Evolutionary conservation across 2,797 vertebrate genomes (phyloP), one percentile per base, ranked within the genome.

Genomic region (Aeoliscus strigatus): DNA sequence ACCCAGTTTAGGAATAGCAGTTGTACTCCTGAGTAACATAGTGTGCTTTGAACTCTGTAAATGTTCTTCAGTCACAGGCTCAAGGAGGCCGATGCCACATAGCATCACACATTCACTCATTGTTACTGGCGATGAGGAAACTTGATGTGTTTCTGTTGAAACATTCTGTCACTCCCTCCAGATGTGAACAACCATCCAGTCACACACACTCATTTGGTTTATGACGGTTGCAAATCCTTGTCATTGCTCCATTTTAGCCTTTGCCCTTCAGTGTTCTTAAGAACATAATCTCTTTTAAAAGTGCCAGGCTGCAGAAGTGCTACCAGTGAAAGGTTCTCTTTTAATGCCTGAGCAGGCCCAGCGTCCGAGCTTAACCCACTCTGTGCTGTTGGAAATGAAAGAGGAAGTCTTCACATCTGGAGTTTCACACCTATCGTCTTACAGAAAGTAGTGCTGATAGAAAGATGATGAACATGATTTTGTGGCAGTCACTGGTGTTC

Each of bases 211-310:
- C 27, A 17, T 55, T 51, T 34, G 12, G 37, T 65, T 60, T 51
- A 26, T 55, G 44, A 41, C 26, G 29, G 25, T 23, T 46, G 39
- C 33, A 75, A 74, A 72, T 58, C 50, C 40, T 64, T 56, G 53
- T 36, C 50, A 58, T 57, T 61, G 51, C 60, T 64, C 51, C 33
- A 66, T 67, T 72, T 74, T 45, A 57, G 59, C 60, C 70, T 75
- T 79, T 68, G 65, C 57, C 65, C 61, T 46, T 61, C 34, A 35
- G 15, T 70, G 60, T 49, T 70, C 51, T 66, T 51, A 72, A 70
- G 47, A 44, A 64, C 16, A 11, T 72, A 70, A 79, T 79, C 73
- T 66, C 52, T 66, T 53, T 55, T 51, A 41, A 64, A 73, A 75
- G 62, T 59, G 49, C 60, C 54, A 47, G 62, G 38, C 46, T 43